Evolutionary conservation across 2,888 invertebrate genomes (phyloP), one percentile per base, ranked within the genome.

Genomic region (Papilio elwesi): DNA sequence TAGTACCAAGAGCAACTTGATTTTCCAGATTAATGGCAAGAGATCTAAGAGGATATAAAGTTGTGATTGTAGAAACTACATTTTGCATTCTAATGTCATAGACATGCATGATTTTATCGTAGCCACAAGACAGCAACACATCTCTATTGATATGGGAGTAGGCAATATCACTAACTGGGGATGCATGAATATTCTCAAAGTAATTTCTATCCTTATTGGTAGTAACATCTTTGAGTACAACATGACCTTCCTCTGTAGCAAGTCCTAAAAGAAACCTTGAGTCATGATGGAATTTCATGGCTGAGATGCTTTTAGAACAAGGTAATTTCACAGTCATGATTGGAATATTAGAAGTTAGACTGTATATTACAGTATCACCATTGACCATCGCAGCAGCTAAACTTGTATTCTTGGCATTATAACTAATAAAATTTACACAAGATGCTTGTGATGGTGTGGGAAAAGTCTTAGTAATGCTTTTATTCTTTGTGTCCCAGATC

Each of bases 91-190:
- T 85, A n/a, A 94, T 85, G 83, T 95, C 95, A 80, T 94, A 95
- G 3, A 95, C 92, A 84, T 94, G 90, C 83, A 95, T 92, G 66
- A 93, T 89, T 79, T 94, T 93, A 81, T 95, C 95, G 77, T 90
- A 91, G 0, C 95, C 95, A 78, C 94, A 87, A 0, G 95, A 94
- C 6, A 95, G 81, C 83, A 95, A 85, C 0, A 95, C 91, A 83
- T 95, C 94, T 75, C 89, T 87, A 78, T 95, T 94, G 11, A 94
- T 87, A 0, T 94, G 91, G 0, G 95, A 95, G 83, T 93, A 95
- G 49, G 91, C 86, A 73, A 95, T 88, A 77, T 94, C 94, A 76
- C 94, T 94, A n/a, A 95, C 94, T 2, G 94, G 94, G 5, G 95
- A 94, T 16, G 93, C 93, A 78, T 95, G 95, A 8, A 94, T 90